Conservation (phyloP, 2,113 vertebrate species). For the Pelmatolapia mariae region DNA sequence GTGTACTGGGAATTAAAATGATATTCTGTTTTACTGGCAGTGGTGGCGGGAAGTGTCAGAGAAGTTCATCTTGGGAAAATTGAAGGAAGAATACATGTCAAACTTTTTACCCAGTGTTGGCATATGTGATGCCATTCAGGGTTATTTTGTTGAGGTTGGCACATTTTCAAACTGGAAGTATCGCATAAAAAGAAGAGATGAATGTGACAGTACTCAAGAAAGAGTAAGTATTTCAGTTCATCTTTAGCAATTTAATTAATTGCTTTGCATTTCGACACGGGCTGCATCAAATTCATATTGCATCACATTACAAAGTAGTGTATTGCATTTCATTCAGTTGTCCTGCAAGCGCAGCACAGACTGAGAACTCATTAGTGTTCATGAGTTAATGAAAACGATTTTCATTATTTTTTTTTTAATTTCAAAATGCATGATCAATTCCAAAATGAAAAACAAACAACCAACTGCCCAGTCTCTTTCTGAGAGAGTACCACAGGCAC, state of each 20-base stretch:
- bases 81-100: neutral
- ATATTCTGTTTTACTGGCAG: conserved; percentile 27
- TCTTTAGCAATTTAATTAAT: neutral
- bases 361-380: neutral
- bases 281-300: neutral
- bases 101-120: neutral
- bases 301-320: neutral
- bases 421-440: neutral
- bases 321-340: neutral
- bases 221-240: neutral
- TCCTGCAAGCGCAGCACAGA: neutral
- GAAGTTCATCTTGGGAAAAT: conserved; percentile 1
- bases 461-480: neutral
- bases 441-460: neutral
- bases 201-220: neutral
- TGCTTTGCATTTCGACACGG: neutral
- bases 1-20: conserved; percentile 1
- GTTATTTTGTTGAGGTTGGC: neutral
- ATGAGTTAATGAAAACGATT: neutral
- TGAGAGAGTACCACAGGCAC: neutral
- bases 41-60: conserved; percentile 12
- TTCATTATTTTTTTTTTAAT: neutral
- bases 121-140: neutral
- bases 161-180: neutral
- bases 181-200: neutral